Evolutionary conservation across 2,797 vertebrate species (phyloP).

Genomic region (Lemur catta): DNA sequence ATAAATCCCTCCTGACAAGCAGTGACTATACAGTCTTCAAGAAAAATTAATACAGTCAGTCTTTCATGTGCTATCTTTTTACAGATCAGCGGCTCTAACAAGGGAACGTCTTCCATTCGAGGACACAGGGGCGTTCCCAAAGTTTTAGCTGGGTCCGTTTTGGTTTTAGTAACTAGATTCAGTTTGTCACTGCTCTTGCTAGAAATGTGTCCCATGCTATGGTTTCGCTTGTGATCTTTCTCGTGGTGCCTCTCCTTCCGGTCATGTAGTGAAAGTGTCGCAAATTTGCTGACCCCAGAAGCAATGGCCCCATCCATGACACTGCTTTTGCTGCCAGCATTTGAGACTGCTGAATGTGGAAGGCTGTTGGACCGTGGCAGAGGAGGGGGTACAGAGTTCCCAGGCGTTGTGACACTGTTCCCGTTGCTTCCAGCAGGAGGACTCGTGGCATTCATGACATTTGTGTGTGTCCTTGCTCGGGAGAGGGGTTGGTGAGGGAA

Average conservation of each 20-base stretch:
- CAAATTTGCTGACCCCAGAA: conserved; percentile 95
- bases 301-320: conserved; percentile 93
- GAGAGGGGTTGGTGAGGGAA: conserved; percentile 97
- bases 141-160: conserved; percentile 96
- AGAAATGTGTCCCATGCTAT: conserved; percentile 99
- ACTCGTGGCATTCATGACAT: conserved; percentile 97
- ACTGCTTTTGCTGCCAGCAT: conserved; percentile 88
- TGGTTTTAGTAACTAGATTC: conserved; percentile 95
- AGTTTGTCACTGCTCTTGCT: conserved; percentile 99
- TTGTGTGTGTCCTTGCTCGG: conserved; percentile 96
- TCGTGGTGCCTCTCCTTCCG: conserved; percentile 97
- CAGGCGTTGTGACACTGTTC: conserved; percentile 88
- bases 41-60: conserved; percentile 98
- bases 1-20: conserved; percentile 99
- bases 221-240: conserved; percentile 98
- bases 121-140: conserved; percentile 96
- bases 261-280: conserved; percentile 96
- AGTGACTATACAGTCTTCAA: conserved; percentile 99
- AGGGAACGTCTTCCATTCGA: conserved; percentile 97
- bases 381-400: conserved; percentile 89
- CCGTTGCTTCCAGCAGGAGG: conserved; percentile 88
- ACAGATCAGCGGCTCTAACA: conserved; percentile 98
- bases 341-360: conserved; percentile 90
- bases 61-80: conserved; percentile 99
- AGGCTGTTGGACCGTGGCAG: conserved; percentile 98